Conservation (phyloP, 2,113 vertebrate genomes). For the Ovis canadensis region DNA sequence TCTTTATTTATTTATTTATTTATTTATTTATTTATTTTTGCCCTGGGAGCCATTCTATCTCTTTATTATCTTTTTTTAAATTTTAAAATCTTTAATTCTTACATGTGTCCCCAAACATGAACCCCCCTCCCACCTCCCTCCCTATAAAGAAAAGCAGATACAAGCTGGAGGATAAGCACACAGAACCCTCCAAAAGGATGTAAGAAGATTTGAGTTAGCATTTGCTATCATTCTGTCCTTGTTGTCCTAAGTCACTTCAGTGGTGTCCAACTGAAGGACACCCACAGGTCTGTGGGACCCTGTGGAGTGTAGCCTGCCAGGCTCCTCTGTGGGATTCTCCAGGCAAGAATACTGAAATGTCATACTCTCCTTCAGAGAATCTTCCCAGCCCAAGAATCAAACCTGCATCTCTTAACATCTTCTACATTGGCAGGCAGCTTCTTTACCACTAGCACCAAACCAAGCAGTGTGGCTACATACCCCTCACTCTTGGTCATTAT, state of each 20-base stretch:
- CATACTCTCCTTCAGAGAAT: neutral
- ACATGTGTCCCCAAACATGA: too few relatives aligned
- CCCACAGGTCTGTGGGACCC: neutral
- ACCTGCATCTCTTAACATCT: neutral
- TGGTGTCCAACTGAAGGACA: neutral
- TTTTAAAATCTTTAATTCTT: too few relatives aligned
- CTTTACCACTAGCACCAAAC: neutral
- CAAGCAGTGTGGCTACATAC: neutral
- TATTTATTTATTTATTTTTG: too few relatives aligned
- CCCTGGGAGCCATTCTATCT: too few relatives aligned
- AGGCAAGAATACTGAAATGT: neutral
- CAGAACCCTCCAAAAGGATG: neutral
- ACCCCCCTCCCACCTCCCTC: too few relatives aligned
- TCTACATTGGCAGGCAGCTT: neutral
- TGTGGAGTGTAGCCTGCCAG: neutral
- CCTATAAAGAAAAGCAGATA: neutral
- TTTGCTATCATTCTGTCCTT: neutral
- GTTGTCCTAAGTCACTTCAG: neutral
- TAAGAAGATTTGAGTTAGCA: neutral
- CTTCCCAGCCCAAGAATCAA: neutral
- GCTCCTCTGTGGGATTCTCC: neutral
- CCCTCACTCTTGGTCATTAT: neutral
- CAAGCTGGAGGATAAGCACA: neutral
- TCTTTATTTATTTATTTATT: neutral
- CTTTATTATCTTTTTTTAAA: too few relatives aligned